These are phyloP conservation scores for Zaprionus nigranus DNA, from an alignment of 1,140 invertebrate species.

Conservation along the genomic window DNA sequence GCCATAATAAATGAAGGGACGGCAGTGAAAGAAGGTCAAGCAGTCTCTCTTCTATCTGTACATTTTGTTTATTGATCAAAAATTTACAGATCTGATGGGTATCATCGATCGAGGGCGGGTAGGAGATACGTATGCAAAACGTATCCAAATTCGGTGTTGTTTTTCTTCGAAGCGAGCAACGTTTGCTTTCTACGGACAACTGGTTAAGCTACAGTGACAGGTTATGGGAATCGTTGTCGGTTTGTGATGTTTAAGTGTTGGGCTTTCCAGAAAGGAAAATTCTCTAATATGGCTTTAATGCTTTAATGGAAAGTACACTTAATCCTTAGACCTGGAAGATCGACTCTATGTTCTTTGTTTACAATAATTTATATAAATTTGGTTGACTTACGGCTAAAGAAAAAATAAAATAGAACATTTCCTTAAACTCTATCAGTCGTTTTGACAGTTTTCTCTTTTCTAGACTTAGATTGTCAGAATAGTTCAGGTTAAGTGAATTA, in stretches of 20 bases:
- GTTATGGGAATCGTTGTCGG: background rate
- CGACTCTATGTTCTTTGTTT: too few relatives aligned
- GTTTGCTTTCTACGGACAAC: background rate
- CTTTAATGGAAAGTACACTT: too few relatives aligned
- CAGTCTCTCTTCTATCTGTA: background rate
- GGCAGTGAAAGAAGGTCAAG: background rate
- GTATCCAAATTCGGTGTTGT: background rate
- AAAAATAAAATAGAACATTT: too few relatives aligned
- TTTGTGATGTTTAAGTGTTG: background rate
- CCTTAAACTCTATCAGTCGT: too few relatives aligned
- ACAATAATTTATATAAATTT: too few relatives aligned
- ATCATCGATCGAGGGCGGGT: background rate
- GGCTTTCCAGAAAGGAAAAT: too few relatives aligned
- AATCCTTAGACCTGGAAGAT: too few relatives aligned
- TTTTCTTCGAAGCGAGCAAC: background rate
- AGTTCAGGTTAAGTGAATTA: too few relatives aligned
- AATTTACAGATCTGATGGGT: background rate
- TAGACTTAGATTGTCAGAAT: too few relatives aligned
- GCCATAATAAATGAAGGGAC: background rate
- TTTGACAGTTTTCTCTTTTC: too few relatives aligned
- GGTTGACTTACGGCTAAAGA: too few relatives aligned
- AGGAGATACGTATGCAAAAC: background rate
- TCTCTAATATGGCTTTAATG: too few relatives aligned
- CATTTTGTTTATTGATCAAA: background rate
- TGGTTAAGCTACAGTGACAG: background rate